Evolutionary conservation across 2,113 vertebrate species (phyloP), one percentile per base, ranked within the genome.

Genomic region (Oreocharis arfaki): DNA sequence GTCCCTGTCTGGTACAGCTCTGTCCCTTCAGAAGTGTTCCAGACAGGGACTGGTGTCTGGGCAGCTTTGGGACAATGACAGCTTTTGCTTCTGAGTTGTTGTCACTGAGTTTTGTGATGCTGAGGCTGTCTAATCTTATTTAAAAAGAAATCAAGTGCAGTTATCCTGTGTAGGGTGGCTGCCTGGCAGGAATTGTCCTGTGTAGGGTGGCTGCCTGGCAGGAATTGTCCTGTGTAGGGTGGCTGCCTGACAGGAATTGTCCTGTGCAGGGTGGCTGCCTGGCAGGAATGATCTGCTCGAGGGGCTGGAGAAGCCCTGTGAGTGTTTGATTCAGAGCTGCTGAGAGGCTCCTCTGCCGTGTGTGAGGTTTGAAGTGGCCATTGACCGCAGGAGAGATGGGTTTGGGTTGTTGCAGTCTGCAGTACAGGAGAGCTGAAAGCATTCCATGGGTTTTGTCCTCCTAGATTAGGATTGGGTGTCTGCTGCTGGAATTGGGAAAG

Each of bases 391-490:
- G 50, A 33, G 55, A 30, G 24, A 22, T 4, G 3, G 32, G 2
- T 63, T 87, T 49, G 90, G 0, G 3, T 9, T 64, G 41, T n/a
- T 53, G 46, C 17, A 28, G 1, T 27, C 11, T 27, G 41, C 37
- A 15, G 33, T 4, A 16, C 33, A 22, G 35, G 67, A 46, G 37
- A 78, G 52, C 23, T 53, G 74, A 18, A 53, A 26, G 16, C 7
- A 2, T 32, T 22, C 37, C 5, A 4, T 49, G 35, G 12, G 6
- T 53, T 73, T 35, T 65, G 22, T 26, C 27, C 28, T 27, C 27
- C 37, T 32, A 11, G 28, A 67, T 15, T 0, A 22, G 55, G 33
- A 0, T 10, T 21, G 28, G 9, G 18, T 6, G 9, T 13, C n/a
- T 53, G 41, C 35, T 56, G 0, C 2, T 47, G 76, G 32, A 23